Conservation (phyloP, 2,888 invertebrate genomes). For the Thymelicus sylvestris region DNA sequence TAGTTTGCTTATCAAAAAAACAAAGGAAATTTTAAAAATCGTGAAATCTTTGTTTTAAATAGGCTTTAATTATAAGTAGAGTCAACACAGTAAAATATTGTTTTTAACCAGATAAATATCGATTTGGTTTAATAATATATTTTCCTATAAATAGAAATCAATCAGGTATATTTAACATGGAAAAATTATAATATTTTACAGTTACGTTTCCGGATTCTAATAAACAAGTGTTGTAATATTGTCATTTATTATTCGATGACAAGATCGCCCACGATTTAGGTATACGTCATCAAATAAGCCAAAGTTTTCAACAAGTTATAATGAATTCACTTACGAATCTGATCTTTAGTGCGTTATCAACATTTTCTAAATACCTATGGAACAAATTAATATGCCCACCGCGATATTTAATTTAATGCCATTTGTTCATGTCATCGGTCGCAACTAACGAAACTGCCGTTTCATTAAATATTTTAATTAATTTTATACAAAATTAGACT, state of each 20-base stretch:
- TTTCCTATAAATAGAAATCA: no score
- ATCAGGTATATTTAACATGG: no score
- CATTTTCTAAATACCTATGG: constrained; percentile 54
- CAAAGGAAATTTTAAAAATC: no score
- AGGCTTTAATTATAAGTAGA: no score
- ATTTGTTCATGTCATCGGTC: constrained; percentile 78
- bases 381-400: constrained; percentile 62
- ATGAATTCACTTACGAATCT: constrained; percentile 39
- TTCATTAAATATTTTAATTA: constrained; percentile 83
- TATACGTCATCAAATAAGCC: constrained; percentile 16
- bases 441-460: constrained; percentile 65
- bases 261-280: constrained; percentile 25
- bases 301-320: constrained; percentile 29
- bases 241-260: constrained; percentile 25
- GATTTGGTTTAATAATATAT: no score
- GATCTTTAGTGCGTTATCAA: constrained; percentile 46
- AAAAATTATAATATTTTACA: not conserved
- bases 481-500: constrained; percentile 72
- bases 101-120: no score
- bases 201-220: constrained; percentile 15
- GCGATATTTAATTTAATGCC: constrained; percentile 73
- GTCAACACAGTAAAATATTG: no score
- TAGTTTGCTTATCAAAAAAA: no score
- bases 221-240: constrained; percentile 4
- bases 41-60: no score